Percentiles rank a stretch among this genome's conserved stretches.
Conservation (phyloP, 2,113 vertebrate genomes). For the Phoxinus phoxinus region DNA sequence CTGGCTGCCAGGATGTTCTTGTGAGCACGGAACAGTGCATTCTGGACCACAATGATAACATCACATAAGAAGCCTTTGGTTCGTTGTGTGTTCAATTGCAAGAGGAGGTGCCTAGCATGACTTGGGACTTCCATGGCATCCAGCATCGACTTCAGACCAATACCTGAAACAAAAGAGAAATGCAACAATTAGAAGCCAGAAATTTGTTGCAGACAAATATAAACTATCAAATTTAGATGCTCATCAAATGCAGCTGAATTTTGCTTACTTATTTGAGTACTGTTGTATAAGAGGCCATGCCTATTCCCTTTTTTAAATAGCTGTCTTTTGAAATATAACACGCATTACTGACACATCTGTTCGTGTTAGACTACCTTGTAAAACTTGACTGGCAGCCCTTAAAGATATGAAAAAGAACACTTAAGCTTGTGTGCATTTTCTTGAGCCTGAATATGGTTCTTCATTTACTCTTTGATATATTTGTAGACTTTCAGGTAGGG, state of each 20-base stretch:
- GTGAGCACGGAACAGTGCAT: slow-evolving; percentile 97
- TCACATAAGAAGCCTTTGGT: slow-evolving; percentile 99
- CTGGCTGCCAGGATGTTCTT: slow-evolving; percentile 99
- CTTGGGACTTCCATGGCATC: slow-evolving; percentile 97
- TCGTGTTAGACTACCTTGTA: slow-evolving; percentile 8
- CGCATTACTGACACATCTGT: slow-evolving; percentile 12
- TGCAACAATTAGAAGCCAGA: slow-evolving; percentile 53
- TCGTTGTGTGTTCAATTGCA: slow-evolving; percentile 98
- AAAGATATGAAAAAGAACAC: slow-evolving; percentile 8
- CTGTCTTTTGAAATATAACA: slow-evolving; percentile 15
- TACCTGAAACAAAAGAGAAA: slow-evolving; percentile 78
- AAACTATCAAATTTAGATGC: background rate
- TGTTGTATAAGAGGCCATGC: background rate
- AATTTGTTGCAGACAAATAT: background rate
- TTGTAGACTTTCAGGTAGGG: slow-evolving; percentile 20
- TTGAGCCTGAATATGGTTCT: background rate
- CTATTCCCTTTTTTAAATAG: slow-evolving; percentile 3
- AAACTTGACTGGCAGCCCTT: slow-evolving; percentile 3
- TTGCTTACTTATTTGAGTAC: background rate
- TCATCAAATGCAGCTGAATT: background rate
- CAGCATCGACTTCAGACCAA: slow-evolving; percentile 93
- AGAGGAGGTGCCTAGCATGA: slow-evolving; percentile 97
- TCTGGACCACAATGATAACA: slow-evolving; percentile 99
- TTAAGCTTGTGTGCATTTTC: slow-evolving; percentile 20
- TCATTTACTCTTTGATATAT: slow-evolving; percentile 11